Conservation (phyloP, 2,113 vertebrate genomes). For the Cygnus atratus region DNA sequence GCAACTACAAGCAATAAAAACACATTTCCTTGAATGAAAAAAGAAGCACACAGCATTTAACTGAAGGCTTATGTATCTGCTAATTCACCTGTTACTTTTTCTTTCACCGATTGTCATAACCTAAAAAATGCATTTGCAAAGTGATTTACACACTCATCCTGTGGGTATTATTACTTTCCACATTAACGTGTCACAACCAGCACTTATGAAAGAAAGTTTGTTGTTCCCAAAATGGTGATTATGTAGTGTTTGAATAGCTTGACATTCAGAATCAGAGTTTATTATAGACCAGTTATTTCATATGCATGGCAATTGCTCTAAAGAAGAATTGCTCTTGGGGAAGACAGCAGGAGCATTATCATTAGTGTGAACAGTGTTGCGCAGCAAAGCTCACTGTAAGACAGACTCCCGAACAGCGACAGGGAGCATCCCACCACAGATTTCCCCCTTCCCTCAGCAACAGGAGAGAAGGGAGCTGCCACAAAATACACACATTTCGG, state of each 20-base stretch:
- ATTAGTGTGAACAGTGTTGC: background rate
- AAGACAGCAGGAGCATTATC: background rate
- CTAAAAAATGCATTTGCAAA: background rate
- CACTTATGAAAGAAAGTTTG: background rate
- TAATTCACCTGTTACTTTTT: conserved; percentile 47
- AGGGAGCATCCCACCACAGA: background rate
- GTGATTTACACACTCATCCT: conserved; percentile 49
- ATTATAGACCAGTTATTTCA: background rate
- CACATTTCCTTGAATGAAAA: background rate
- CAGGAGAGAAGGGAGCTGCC: background rate
- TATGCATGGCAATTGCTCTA: background rate
- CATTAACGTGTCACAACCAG: conserved; percentile 3
- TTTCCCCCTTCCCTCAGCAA: background rate
- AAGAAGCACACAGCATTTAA: conserved; percentile 32
- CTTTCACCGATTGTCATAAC: conserved; percentile 23
- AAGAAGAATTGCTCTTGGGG: background rate
- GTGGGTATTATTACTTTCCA: background rate
- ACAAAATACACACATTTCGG: background rate
- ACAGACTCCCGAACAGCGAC: background rate
- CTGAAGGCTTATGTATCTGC: background rate
- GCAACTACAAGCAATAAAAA: conserved; percentile 44
- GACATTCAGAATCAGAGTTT: background rate
- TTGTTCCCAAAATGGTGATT: background rate
- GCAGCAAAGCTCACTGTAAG: background rate
- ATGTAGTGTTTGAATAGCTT: background rate